These are phyloP conservation scores for Carposina sasakii DNA, from an alignment of 1,140 invertebrate species.

Conservation along the genomic window DNA sequence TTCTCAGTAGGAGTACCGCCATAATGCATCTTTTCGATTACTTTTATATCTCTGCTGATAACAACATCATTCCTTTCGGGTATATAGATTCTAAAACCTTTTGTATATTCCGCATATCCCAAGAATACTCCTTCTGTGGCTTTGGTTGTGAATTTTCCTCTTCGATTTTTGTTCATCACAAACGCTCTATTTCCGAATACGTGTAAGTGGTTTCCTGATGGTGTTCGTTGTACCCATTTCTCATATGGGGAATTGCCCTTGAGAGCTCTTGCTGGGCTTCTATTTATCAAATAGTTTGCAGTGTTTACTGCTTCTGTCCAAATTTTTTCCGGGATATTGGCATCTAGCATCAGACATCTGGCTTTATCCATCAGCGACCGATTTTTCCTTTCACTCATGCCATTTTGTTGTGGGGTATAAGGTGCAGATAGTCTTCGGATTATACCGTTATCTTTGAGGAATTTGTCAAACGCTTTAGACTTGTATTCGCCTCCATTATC, in stretches of 20 bases:
- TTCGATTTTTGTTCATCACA: neutral
- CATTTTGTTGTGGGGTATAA: conserved; percentile 61
- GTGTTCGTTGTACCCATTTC: conserved; percentile 10
- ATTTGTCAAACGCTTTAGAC: conserved; percentile 3
- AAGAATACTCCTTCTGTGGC: conserved; percentile 1
- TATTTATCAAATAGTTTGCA: conserved; percentile 16
- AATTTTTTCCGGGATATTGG: conserved; percentile 38
- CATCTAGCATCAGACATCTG: conserved; percentile 44
- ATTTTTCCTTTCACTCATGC: conserved; percentile 54
- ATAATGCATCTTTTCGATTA: too few species aligned
- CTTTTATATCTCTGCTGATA: conserved; percentile 5
- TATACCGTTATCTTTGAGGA: conserved; percentile 4
- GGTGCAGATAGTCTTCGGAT: conserved; percentile 20
- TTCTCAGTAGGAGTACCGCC: too few species aligned
- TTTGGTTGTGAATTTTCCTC: conserved; percentile 1
- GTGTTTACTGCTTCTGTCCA: conserved; percentile 68
- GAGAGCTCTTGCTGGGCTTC: conserved; percentile 5
- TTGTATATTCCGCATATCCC: neutral
- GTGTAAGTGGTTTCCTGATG: conserved; percentile 7
- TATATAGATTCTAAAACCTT: neutral
- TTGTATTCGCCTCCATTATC: conserved; percentile 15
- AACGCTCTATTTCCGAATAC: neutral
- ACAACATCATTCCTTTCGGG: neutral
- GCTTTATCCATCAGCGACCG: conserved; percentile 55
- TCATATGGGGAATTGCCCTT: conserved; percentile 4